These are phyloP conservation scores for Carcinoscorpius rotundicauda DNA, from an alignment of 1,140 invertebrate species.

Conservation along the genomic window DNA sequence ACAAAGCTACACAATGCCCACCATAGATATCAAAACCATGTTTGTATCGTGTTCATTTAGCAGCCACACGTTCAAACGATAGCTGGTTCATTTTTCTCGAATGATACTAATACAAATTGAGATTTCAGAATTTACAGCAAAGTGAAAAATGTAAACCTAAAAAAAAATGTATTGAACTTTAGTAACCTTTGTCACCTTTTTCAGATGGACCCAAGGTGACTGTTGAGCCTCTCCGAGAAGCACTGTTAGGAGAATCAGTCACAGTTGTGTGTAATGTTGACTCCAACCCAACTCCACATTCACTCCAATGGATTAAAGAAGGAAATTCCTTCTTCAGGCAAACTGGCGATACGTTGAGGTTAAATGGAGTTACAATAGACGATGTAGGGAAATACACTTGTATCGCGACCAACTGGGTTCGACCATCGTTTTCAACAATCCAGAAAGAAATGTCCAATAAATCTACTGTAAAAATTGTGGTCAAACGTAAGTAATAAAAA, in stretches of 20 bases:
- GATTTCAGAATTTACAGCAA: too few species aligned
- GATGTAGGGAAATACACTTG: slow-evolving; percentile 77
- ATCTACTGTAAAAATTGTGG: slow-evolving; percentile 60
- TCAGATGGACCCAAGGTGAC: slow-evolving; percentile 52
- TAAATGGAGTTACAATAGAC: slow-evolving; percentile 60
- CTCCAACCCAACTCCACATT: slow-evolving; percentile 54
- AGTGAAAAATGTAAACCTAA: too few species aligned
- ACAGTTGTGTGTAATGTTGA: slow-evolving; percentile 74
- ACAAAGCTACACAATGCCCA: too few species aligned
- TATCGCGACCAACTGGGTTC: slow-evolving; percentile 64
- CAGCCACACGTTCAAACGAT: too few species aligned
- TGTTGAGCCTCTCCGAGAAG: slow-evolving; percentile 43
- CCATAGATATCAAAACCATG: too few species aligned
- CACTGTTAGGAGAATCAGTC: slow-evolving; percentile 67
- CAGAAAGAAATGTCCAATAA: slow-evolving; percentile 51
- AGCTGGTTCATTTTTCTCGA: too few species aligned
- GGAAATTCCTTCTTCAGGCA: slow-evolving; percentile 69
- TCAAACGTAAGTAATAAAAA: slow-evolving; percentile 41
- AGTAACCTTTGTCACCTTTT: neutral
- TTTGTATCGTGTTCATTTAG: too few species aligned
- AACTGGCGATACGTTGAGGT: slow-evolving; percentile 53
- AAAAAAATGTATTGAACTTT: too few species aligned
- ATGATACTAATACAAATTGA: too few species aligned
- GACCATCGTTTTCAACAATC: slow-evolving; percentile 42
- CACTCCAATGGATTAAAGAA: slow-evolving; percentile 76